Conservation (phyloP, 2,113 vertebrate genomes). For the Hydrolagus affinis region DNA sequence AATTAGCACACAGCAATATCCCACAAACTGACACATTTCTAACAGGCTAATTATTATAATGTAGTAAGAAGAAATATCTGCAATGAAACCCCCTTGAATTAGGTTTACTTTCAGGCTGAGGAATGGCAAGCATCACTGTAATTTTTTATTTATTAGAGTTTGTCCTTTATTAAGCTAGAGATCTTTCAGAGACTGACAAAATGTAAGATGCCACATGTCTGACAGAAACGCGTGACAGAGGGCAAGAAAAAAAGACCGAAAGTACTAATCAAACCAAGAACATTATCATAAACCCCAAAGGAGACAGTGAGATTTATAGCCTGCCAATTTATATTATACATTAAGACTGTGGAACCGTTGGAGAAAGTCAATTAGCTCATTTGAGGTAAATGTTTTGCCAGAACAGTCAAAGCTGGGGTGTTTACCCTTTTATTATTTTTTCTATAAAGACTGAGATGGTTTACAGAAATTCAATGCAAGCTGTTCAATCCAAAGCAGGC, state of each 20-base stretch:
- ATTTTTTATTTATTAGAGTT: background rate
- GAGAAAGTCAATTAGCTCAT: background rate
- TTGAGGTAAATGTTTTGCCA: constrained; percentile 10
- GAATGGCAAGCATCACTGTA: background rate
- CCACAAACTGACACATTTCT: too few relatives aligned
- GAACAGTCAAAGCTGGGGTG: background rate
- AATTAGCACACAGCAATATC: too few relatives aligned
- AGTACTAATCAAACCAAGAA: background rate
- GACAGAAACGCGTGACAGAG: background rate
- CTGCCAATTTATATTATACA: background rate
- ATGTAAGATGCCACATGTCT: background rate
- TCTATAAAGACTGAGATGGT: constrained; percentile 2
- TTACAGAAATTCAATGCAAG: background rate
- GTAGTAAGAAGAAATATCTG: too few relatives aligned
- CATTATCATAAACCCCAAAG: background rate
- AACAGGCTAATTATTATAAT: too few relatives aligned
- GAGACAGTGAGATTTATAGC: background rate
- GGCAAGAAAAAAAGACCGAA: background rate
- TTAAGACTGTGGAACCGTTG: constrained; percentile 5
- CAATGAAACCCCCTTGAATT: background rate
- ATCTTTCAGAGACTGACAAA: background rate
- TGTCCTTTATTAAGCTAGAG: background rate
- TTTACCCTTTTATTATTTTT: constrained; percentile 21
- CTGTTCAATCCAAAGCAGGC: background rate
- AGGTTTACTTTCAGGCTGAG: background rate